These are phyloP conservation scores for Drosophila orosa DNA, from an alignment of 1,140 invertebrate species.

Conservation along the genomic window DNA sequence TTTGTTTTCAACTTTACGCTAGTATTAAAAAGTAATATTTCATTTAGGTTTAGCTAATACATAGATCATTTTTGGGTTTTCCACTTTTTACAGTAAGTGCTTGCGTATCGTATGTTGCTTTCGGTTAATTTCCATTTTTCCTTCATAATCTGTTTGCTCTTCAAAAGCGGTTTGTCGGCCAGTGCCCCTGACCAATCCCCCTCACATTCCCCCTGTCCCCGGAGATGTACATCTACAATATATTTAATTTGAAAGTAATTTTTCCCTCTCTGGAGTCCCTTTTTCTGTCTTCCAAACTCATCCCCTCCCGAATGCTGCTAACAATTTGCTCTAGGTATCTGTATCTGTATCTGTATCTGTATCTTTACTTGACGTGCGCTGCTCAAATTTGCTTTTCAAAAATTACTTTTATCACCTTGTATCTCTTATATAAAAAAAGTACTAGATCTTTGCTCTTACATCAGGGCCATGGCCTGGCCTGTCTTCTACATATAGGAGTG, in stretches of 20 bases:
- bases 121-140: slow-evolving; percentile 34
- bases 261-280: slow-evolving; percentile 6
- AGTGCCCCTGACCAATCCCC: slow-evolving; percentile 42
- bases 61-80: slow-evolving; percentile 61
- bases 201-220: slow-evolving; percentile 3
- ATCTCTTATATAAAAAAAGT: slow-evolving; percentile 57
- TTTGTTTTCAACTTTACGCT: slow-evolving; percentile 63
- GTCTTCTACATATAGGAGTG: slow-evolving; percentile 42
- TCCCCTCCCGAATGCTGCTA: slow-evolving; percentile 14
- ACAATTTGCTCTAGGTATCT: slow-evolving; percentile 53
- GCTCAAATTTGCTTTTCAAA: slow-evolving; percentile 44
- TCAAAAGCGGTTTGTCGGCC: slow-evolving; percentile 27
- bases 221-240: slow-evolving; percentile 1
- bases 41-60: slow-evolving; percentile 77
- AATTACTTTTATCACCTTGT: slow-evolving; percentile 55
- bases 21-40: slow-evolving; percentile 78
- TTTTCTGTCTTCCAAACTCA: not conserved
- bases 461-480: slow-evolving; percentile 27
- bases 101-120: slow-evolving; percentile 49
- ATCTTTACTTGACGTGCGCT: slow-evolving; percentile 29
- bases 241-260: slow-evolving; percentile 20
- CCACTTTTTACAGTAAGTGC: slow-evolving; percentile 76
- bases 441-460: slow-evolving; percentile 35
- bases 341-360: slow-evolving; percentile 25
- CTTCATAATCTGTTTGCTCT: slow-evolving; percentile 35